Evolutionary conservation across 1,140 invertebrate genomes (phyloP).

Genomic region (Anadara kagoshimensis): DNA sequence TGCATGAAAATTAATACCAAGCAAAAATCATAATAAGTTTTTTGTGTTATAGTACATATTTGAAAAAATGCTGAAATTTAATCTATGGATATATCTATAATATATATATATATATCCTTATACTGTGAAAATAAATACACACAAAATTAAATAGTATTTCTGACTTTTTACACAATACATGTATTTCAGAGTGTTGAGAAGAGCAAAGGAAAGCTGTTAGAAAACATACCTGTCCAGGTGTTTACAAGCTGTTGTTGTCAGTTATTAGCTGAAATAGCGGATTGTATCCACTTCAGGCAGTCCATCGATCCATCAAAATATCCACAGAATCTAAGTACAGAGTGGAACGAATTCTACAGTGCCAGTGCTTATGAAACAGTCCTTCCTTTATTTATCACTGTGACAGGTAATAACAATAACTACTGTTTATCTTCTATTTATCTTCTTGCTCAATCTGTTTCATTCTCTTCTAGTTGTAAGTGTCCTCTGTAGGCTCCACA

Average conservation of each 20-base stretch:
- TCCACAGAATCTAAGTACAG: conserved; percentile 72
- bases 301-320: conserved; percentile 23
- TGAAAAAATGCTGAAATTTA: not conserved
- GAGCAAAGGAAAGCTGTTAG: conserved; percentile 10
- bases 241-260: conserved; percentile 50
- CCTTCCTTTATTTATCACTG: conserved; percentile 60
- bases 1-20: too few species aligned
- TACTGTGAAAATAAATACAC: too few species aligned
- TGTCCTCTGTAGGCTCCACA: too few species aligned
- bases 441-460: not conserved
- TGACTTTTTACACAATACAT: too few species aligned
- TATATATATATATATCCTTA: not conserved
- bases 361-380: conserved; percentile 61
- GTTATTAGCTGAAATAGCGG: conserved; percentile 42
- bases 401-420: conserved; percentile 50
- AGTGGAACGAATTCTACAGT: conserved; percentile 74
- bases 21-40: too few species aligned
- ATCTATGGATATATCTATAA: not conserved
- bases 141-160: too few species aligned
- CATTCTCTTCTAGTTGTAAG: too few species aligned
- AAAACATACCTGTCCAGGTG: conserved; percentile 30
- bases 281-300: conserved; percentile 32
- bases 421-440: not conserved
- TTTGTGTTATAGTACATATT: too few species aligned
- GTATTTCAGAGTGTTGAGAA: conserved; percentile 49